Conservation (phyloP, 2,113 vertebrate genomes). For the Ramphastos sulfuratus region DNA sequence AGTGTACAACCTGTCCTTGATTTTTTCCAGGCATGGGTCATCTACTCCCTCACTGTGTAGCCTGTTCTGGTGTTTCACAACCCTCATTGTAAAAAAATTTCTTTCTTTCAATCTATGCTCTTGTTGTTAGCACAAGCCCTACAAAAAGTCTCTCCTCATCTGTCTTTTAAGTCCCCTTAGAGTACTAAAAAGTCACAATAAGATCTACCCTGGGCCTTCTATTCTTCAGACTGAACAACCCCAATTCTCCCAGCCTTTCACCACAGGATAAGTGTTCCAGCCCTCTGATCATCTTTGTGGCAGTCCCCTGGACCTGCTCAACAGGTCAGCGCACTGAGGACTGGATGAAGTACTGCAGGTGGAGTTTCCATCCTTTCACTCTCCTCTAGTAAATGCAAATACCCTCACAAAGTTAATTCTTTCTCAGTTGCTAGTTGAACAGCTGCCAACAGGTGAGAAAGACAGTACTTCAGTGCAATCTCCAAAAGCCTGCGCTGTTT, state of each 20-base stretch:
- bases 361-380: background rate
- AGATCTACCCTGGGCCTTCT: too few species aligned
- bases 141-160: background rate
- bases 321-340: background rate
- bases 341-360: too few species aligned
- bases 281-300: background rate
- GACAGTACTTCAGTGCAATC: background rate
- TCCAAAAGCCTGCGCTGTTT: background rate
- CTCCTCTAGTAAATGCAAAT: background rate
- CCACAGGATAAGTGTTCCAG: rapidly evolving
- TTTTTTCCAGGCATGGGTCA: rapidly evolving
- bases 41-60: background rate
- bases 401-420: background rate
- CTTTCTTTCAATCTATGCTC: background rate
- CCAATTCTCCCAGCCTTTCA: background rate
- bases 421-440: background rate
- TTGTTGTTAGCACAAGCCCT: background rate
- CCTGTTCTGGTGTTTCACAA: background rate
- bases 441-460: background rate
- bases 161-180: background rate
- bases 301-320: rapidly evolving
- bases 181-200: too few species aligned
- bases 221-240: background rate
- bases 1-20: rapidly evolving
- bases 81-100: background rate